Evolutionary conservation across 2,797 vertebrate species (phyloP), one percentile per base, ranked within the genome.

Genomic region (Melanotaenia pygmaea): DNA sequence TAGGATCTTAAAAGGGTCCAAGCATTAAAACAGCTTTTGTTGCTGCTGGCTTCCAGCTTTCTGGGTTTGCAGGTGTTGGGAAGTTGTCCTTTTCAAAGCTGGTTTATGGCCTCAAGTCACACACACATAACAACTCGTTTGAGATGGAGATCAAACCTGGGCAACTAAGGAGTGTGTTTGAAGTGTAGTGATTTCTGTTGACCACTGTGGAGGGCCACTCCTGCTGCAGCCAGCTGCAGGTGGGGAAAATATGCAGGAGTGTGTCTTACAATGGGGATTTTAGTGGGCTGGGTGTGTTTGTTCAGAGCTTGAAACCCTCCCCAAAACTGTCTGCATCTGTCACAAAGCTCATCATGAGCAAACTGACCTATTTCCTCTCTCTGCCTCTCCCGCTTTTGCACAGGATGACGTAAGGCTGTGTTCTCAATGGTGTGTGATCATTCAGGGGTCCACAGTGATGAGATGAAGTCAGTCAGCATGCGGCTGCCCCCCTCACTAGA

Each of bases 381-480:
- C 62, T 60, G 56, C 61, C 59, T 73, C 54, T 76, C 62, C 83
- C 57, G 1, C 51, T 13, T 76, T 70, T 77, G 72, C 77, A 63
- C 68, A 69, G 76, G 79, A 70, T 91, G 90, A 90, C 79, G 81
- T 89, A 88, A 90, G 76, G 74, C 82, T 81, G 82, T 83, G 81
- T 74, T 87, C 83, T 90, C 89, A 83, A 67, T 80, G 79, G 1
- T 67, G 72, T 87, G 87, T 75, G 77, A 85, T 90, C 89, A 81
- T 81, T 79, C 78, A 81, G 86, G 86, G 87, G 83, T 88, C 86
- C 79, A 4, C 77, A 56, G 72, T 70, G 81, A 87, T 84, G 84
- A 53, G 88, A 88, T 91, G 89, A 91, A 85, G 85, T 92, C 89
- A 91, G 83, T 80, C 82, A 71, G 71, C 72, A 47, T 76, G 88